Conservation (phyloP, 23 tunicate species). For the Clavelina lepadiformis region DNA sequence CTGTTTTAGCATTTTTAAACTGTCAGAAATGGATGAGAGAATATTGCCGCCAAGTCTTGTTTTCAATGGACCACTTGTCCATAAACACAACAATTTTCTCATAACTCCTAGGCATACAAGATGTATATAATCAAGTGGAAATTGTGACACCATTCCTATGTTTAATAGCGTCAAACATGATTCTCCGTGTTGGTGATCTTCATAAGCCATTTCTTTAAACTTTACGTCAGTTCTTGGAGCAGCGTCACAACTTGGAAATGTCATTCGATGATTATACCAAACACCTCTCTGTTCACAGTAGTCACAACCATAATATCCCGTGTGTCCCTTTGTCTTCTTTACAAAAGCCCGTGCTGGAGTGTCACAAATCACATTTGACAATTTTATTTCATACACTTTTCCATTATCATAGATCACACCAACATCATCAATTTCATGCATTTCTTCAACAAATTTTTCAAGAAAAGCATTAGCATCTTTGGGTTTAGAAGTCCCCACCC, state of each 20-base stretch:
- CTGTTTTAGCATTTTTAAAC: background rate
- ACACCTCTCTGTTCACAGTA: slow-evolving; percentile 32
- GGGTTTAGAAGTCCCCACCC: slow-evolving; percentile 17
- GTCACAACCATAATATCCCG: slow-evolving; percentile 48
- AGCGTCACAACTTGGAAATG: background rate
- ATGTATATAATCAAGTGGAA: slow-evolving; percentile 37
- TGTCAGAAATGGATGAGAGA: background rate
- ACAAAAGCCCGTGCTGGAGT: slow-evolving; percentile 52
- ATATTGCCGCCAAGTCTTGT: slow-evolving; percentile 6
- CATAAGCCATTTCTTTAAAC: slow-evolving; percentile 9
- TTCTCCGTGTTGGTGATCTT: slow-evolving; percentile 19
- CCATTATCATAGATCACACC: slow-evolving; percentile 9
- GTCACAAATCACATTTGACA: slow-evolving; percentile 35
- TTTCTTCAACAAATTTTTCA: slow-evolving; percentile 8
- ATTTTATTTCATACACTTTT: background rate
- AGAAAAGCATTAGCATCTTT: slow-evolving; percentile 12
- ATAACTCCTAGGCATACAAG: slow-evolving; percentile 45
- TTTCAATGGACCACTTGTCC: slow-evolving; percentile 29
- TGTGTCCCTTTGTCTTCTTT: slow-evolving; percentile 28
- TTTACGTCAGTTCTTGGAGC: slow-evolving; percentile 15
- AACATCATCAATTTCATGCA: slow-evolving; percentile 17
- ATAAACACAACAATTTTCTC: slow-evolving; percentile 20
- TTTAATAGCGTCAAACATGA: slow-evolving; percentile 26
- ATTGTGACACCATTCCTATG: slow-evolving; percentile 24
- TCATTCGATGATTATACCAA: slow-evolving; percentile 23